Percentiles rank a stretch among this genome's conserved stretches.
Conservation (phyloP, 2,888 invertebrate species). For the Brachylomia viminalis region DNA sequence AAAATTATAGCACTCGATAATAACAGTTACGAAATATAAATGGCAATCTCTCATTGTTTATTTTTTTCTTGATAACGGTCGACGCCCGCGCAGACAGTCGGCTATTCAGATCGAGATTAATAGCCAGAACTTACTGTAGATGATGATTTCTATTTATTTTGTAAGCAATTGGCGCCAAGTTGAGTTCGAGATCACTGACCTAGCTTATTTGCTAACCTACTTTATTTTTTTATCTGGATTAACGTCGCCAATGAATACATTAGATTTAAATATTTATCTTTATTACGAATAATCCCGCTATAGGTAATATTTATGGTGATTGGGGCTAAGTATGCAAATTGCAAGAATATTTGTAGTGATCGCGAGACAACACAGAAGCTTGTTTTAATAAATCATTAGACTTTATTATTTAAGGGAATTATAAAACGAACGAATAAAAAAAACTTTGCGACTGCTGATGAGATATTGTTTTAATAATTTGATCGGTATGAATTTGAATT, state of each 20-base stretch:
- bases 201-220: conserved; percentile 37
- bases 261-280: conserved; percentile 25
- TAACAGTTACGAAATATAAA: conserved; percentile 50
- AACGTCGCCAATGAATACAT: conserved; percentile 7
- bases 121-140: conserved; percentile 63
- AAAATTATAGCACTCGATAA: conserved; percentile 36
- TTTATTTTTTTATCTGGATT: conserved; percentile 29
- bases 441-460: no score
- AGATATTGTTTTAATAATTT: no score
- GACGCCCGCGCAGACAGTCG: conserved; percentile 67
- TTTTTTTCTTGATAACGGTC: conserved; percentile 71
- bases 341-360: neutral
- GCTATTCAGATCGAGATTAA: conserved; percentile 68
- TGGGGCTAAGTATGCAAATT: conserved; percentile 10
- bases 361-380: neutral
- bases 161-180: conserved; percentile 57
- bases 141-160: conserved; percentile 72
- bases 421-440: no score
- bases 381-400: neutral
- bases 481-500: no score
- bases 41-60: conserved; percentile 55
- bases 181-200: conserved; percentile 64
- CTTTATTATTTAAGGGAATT: no score
- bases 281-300: conserved; percentile 9
- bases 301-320: conserved; percentile 18